Evolutionary conservation across 2,888 invertebrate species (phyloP).

Genomic region (Acheta domesticus): DNA sequence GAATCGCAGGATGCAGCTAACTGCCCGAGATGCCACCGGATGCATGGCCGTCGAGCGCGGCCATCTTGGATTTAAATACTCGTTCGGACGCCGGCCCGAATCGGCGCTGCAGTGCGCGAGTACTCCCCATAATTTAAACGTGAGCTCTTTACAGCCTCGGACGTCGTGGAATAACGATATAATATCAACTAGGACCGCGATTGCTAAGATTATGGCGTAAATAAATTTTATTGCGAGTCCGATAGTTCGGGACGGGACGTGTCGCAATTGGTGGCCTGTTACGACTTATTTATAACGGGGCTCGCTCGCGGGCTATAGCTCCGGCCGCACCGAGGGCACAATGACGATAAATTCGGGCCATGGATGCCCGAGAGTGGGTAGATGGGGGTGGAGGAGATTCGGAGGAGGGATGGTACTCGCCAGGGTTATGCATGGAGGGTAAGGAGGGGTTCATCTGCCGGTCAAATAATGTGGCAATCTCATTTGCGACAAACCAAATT

Average conservation of each 20-base stretch:
- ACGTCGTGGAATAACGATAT: slow-evolving; percentile 8
- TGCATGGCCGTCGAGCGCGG: not conserved
- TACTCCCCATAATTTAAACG: not conserved
- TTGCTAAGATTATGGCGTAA: slow-evolving; percentile 18
- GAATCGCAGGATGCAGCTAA: too few relatives aligned
- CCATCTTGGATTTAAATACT: not conserved
- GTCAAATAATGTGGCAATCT: too few relatives aligned
- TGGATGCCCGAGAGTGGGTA: not conserved
- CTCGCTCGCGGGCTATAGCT: not conserved
- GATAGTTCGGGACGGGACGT: slow-evolving; percentile 18
- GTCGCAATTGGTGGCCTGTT: slow-evolving; percentile 18
- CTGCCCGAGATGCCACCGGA: not conserved
- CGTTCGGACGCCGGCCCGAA: not conserved
- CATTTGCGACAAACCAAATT: too few relatives aligned
- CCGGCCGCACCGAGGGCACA: not conserved
- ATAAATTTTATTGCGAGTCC: not conserved
- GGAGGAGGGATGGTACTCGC: not conserved
- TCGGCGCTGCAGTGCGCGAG: not conserved
- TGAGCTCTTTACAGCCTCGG: slow-evolving; percentile 2
- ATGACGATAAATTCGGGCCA: not conserved
- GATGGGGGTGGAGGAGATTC: not conserved
- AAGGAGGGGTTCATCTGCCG: too few relatives aligned
- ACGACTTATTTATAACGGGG: slow-evolving; percentile 10
- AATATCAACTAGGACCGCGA: not conserved
- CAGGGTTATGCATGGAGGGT: too few relatives aligned